Evolutionary conservation across 1,140 invertebrate species (phyloP).

Genomic region (Arctopsyche grandis): DNA sequence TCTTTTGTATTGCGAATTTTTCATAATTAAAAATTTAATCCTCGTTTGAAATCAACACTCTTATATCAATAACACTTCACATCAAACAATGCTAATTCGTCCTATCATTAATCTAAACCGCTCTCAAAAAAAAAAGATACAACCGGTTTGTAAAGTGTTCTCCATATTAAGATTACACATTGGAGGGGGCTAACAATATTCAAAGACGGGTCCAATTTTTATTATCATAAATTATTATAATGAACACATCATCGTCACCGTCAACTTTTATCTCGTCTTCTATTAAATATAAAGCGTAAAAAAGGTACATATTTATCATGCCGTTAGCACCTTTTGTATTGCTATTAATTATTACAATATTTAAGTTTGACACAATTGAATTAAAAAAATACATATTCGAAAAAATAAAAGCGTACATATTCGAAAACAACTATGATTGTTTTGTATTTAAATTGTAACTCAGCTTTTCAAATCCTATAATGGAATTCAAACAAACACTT

Average conservation of each 20-base stretch:
- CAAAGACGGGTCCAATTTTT: conserved; percentile 16
- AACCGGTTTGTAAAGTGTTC: conserved; percentile 32
- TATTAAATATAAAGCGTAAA: conserved; percentile 17
- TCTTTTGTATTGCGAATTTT: too few relatives aligned
- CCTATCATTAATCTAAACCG: conserved; percentile 49
- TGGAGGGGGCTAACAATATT: conserved; percentile 27
- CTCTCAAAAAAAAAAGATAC: conserved; percentile 44
- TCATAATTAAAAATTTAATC: conserved; percentile 19
- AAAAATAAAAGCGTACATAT: too few relatives aligned
- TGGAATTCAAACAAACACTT: too few relatives aligned
- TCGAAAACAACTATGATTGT: too few relatives aligned
- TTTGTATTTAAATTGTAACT: too few relatives aligned
- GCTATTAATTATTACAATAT: conserved; percentile 1
- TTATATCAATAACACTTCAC: conserved; percentile 51
- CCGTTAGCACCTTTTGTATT: conserved; percentile 26
- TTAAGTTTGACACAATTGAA: too few relatives aligned
- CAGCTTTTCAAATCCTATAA: too few relatives aligned
- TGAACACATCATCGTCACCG: conserved; percentile 30
- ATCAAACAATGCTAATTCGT: conserved; percentile 53
- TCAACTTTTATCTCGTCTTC: conserved; percentile 23
- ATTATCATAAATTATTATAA: conserved; percentile 33
- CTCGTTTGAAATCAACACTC: conserved; percentile 43
- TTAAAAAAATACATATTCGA: too few relatives aligned
- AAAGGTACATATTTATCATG: neutral
- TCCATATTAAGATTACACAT: conserved; percentile 25